Evolutionary conservation across 2,888 invertebrate genomes (phyloP).

Genomic region (Chromoteleia sp.): DNA sequence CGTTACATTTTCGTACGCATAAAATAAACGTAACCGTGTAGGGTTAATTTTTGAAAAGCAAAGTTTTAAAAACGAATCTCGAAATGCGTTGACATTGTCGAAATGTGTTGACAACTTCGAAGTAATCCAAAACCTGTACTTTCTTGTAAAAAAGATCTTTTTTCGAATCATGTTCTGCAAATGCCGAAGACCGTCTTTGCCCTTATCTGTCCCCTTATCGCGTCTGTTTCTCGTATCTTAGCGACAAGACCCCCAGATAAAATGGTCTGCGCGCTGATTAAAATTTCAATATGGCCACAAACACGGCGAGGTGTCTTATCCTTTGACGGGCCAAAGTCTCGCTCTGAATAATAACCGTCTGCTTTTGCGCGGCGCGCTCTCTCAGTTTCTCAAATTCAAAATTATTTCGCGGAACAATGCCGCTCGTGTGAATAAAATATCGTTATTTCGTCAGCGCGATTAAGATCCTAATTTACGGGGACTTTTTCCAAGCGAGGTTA

Average conservation of each 20-base stretch:
- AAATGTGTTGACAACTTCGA: no score
- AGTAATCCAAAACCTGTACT: neutral
- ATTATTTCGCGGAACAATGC: constrained; percentile 53
- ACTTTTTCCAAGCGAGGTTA: constrained; percentile 5
- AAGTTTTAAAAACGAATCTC: no score
- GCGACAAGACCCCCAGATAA: constrained; percentile 58
- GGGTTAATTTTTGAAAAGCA: no score
- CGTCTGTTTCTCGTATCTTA: constrained; percentile 53
- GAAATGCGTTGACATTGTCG: no score
- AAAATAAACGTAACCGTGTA: no score
- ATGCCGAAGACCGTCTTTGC: constrained; percentile 23
- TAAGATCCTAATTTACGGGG: constrained; percentile 42
- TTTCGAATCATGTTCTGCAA: constrained; percentile 44
- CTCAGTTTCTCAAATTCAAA: constrained; percentile 47
- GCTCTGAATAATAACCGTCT: constrained; percentile 55
- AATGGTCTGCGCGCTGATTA: constrained; percentile 61
- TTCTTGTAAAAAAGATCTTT: neutral
- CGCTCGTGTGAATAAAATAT: constrained; percentile 50
- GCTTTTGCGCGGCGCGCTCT: constrained; percentile 17
- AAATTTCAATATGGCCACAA: constrained; percentile 60
- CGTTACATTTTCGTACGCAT: no score
- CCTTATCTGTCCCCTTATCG: constrained; percentile 57
- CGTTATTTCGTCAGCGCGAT: constrained; percentile 45
- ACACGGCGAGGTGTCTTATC: constrained; percentile 54
- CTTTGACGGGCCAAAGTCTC: constrained; percentile 59